A percentile compares a stretch with the other conserved stretches of the same genome.
Conservation (phyloP, 2,113 vertebrate species). For the Podocnemis expansa region DNA sequence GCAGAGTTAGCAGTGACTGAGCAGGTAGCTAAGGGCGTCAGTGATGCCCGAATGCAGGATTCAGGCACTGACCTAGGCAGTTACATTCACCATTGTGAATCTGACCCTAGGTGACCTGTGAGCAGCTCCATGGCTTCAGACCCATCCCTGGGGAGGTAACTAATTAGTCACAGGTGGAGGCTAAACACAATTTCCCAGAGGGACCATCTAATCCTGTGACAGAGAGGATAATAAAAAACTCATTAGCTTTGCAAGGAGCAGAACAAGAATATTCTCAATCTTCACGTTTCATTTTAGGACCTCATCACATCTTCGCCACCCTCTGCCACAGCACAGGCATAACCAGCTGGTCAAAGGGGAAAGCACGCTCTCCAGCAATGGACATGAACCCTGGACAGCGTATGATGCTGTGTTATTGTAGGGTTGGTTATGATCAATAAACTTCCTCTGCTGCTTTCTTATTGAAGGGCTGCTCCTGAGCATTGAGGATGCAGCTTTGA, state of each 20-base stretch:
- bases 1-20: not conserved
- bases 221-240: not conserved
- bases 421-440: not conserved
- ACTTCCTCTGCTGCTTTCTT: not conserved
- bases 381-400: not conserved
- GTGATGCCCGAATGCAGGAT: not conserved
- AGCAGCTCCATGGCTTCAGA: not conserved
- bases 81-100: not conserved
- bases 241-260: not conserved
- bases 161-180: fast-evolving
- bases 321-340: not conserved
- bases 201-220: not conserved
- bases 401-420: not conserved
- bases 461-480: not conserved
- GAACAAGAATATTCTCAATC: not conserved
- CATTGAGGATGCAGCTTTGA: not conserved
- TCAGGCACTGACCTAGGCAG: not conserved
- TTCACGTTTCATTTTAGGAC: not conserved
- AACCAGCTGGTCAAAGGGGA: not conserved
- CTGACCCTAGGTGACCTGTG: not conserved
- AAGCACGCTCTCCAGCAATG: not conserved
- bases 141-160: not conserved
- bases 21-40: not conserved
- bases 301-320: not conserved
- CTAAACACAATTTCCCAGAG: fast-evolving